Conservation (phyloP, 2,888 invertebrate genomes). For the Tenodera sinensis region DNA sequence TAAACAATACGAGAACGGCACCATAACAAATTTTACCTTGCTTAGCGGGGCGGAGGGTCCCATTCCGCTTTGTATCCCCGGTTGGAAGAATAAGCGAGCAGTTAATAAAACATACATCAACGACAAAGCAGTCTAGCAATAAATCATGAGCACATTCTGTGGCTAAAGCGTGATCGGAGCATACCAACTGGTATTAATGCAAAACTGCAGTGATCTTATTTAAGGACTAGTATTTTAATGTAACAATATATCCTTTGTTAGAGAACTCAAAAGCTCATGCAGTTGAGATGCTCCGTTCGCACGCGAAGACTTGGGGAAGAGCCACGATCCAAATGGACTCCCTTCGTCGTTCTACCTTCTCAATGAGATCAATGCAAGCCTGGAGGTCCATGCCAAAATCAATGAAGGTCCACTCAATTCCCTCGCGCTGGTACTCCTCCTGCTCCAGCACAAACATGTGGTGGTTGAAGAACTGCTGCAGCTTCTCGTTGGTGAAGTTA, state of each 20-base stretch:
- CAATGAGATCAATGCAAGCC: constrained; percentile 75
- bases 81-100: neutral
- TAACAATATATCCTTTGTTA: too few relatives aligned
- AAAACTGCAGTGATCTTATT: neutral
- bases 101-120: neutral
- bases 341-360: constrained; percentile 56
- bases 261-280: neutral
- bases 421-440: constrained; percentile 88
- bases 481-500: constrained; percentile 91
- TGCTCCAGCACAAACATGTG: constrained; percentile 93
- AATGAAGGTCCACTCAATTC: constrained; percentile 89
- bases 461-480: constrained; percentile 89
- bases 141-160: neutral
- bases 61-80: neutral
- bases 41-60: neutral
- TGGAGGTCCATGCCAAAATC: constrained; percentile 91
- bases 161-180: neutral
- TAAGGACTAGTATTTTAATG: too few relatives aligned
- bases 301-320: neutral
- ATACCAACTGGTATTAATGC: neutral
- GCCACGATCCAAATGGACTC: neutral
- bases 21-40: neutral
- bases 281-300: neutral
- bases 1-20: neutral
- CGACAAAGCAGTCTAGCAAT: neutral